A percentile compares a stretch with the other conserved stretches of the same genome.
phyloP scores from a whole-genome alignment of 2,888 invertebrate genomes.

The Panorpa germanica region DNA sequence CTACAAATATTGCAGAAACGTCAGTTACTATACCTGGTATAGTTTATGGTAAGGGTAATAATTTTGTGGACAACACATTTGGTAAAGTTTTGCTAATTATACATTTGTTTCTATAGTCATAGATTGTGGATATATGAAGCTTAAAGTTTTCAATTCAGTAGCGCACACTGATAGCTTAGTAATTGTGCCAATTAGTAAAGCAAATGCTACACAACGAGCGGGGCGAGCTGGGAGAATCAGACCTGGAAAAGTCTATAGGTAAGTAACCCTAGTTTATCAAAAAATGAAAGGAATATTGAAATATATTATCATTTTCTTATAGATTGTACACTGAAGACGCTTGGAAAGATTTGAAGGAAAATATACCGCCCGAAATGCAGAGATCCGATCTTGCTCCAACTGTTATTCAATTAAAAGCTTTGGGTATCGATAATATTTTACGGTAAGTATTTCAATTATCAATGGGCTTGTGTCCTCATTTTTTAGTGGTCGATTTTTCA shows the following conservation, averaged over 20 bases:
- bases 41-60: conserved; percentile 47
- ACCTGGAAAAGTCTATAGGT: conserved; percentile 72
- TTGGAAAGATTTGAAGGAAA: conserved; percentile 43
- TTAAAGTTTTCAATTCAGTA: conserved; percentile 72
- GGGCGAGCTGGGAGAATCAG: conserved; percentile 78
- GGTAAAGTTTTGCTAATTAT: conserved; percentile 7
- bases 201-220: conserved; percentile 80
- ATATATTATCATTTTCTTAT: conserved; percentile 13
- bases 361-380: conserved; percentile 84
- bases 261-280: conserved; percentile 9
- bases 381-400: conserved; percentile 70
- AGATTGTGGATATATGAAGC: conserved; percentile 90
- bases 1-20: conserved; percentile 95
- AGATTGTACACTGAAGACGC: conserved; percentile 66
- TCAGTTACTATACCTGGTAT: conserved; percentile 90
- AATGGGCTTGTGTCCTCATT: too few species aligned
- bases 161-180: conserved; percentile 72
- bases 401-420: conserved; percentile 76
- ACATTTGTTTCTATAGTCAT: conserved; percentile 42
- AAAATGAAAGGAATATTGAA: not conserved
- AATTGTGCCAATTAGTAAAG: conserved; percentile 64
- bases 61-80: conserved; percentile 1
- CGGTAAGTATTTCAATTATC: conserved; percentile 20
- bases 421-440: conserved; percentile 84
- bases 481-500: too few species aligned